Conservation (phyloP, 2,888 invertebrate species). For the Cephus sareptanus region DNA sequence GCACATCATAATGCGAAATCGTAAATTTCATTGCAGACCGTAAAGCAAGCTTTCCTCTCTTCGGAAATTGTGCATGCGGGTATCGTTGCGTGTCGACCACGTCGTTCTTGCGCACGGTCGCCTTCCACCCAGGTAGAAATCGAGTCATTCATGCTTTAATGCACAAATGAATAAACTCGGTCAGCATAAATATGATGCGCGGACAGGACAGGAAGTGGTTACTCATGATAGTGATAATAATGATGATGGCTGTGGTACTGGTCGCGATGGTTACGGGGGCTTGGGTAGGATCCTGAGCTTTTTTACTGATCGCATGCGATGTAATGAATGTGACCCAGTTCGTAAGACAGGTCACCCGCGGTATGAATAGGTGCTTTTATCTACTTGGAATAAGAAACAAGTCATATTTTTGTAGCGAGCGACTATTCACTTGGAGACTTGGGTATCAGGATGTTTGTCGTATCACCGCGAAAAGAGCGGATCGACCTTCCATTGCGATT, state of each 20-base stretch:
- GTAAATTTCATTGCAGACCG: not conserved
- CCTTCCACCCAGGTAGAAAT: not conserved
- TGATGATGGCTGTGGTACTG: not conserved
- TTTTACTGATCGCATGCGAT: constrained; percentile 31
- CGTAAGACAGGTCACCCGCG: constrained; percentile 36
- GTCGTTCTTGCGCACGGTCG: not conserved
- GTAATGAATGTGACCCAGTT: constrained; percentile 59
- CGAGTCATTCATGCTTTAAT: not conserved
- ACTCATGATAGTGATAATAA: not conserved
- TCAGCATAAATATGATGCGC: not conserved
- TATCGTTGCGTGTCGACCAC: not conserved
- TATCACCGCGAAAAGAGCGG: not conserved
- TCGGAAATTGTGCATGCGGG: not conserved
- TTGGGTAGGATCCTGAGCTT: constrained; percentile 3
- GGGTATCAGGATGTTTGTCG: not conserved
- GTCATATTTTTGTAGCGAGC: constrained; percentile 34
- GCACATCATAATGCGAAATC: not conserved
- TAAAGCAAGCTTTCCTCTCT: not conserved
- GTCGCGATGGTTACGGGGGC: not conserved
- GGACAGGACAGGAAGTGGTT: not conserved
- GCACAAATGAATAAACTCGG: not conserved
- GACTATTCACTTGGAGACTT: constrained; percentile 5
- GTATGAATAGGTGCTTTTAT: constrained; percentile 50
- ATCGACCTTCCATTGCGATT: not conserved
- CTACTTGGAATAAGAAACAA: constrained; percentile 40